phyloP scores from a whole-genome alignment of 2,797 vertebrate genomes.

The Tokudaia muenninki region DNA sequence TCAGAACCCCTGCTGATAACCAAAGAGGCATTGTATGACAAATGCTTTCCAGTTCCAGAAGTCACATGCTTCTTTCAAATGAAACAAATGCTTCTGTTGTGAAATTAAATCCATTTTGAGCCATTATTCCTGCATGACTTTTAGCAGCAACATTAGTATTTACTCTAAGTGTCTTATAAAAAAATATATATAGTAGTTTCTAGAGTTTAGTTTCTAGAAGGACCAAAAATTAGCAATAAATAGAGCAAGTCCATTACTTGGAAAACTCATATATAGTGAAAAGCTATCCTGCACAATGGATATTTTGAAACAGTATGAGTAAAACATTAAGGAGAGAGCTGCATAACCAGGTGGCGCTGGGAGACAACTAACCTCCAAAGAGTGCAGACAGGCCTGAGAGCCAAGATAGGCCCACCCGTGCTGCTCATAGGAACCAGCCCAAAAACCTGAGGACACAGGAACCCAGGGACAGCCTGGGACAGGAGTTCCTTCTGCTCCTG shows the following conservation, averaged over 20 bases:
- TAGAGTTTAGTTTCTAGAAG: not conserved
- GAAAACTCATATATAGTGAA: constrained; percentile 50
- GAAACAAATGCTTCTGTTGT: not conserved
- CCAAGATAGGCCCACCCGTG: no score
- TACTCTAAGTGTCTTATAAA: constrained; percentile 47
- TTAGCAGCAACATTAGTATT: constrained; percentile 35
- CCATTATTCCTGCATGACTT: constrained; percentile 54
- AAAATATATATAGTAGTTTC: not conserved
- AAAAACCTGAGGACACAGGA: no score
- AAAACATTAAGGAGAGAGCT: constrained; percentile 22
- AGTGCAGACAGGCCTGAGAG: no score
- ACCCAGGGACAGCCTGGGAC: no score
- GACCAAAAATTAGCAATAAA: constrained; percentile 50
- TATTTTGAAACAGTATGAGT: not conserved
- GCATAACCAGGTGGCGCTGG: no score
- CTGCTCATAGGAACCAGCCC: no score
- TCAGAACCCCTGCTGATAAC: constrained; percentile 72
- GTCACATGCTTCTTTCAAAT: constrained; percentile 20
- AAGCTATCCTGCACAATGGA: not conserved
- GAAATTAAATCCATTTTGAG: constrained; percentile 41
- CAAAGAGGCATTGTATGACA: constrained; percentile 59
- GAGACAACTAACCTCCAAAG: no score
- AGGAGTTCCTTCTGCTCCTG: no score
- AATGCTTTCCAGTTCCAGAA: not conserved
- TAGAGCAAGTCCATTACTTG: not conserved